Evolutionary conservation across 2,113 vertebrate species (phyloP), one percentile per base, ranked within the genome.

Genomic region (Hemicordylus capensis): DNA sequence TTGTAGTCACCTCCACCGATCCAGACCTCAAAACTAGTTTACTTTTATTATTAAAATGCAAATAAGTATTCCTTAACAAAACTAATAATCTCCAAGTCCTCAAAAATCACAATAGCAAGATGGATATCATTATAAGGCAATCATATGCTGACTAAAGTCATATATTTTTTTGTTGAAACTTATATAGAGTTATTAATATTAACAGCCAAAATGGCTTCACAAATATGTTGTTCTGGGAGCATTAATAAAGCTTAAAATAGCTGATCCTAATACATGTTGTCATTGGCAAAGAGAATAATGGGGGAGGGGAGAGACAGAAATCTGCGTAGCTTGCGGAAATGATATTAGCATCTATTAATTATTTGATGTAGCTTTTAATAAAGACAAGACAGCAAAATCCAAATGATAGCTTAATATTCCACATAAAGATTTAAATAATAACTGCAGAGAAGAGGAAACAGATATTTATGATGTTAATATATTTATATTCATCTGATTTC

Each of bases 41-140:
- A 90, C 84, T 91, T 86, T 93, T 84, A 84, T 81, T 80, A 94
- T 93, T 90, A 92, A 93, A 91, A 92, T 94, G 85, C 76, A 94
- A 93, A 94, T 91, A 51, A 85, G 59, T 88, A n/a, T 93, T 92
- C 72, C 76, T 93, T 85, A 79, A 84, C 77, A 85, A 91, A 92
- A 87, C 80, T 8, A 39, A 17, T 58, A 19, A 14, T 93, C 83
- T 69, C 11, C 37, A 81, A 87, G 79, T 89, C 74, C 72, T 69
- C 91, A 83, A 93, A n/a, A 92, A 93, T 5, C 58, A 84, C 80
- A 89, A 22, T 74, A 85, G 69, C 85, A 51, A 90, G 86, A 92
- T 79, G 89, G 31, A 77, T 91, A 7, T 51, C 80, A 84, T 87
- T 2, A 51, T 81, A 87, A 64, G 85, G 76, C 59, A 83, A 56